Evolutionary conservation across 2,113 vertebrate species (phyloP).

Genomic region (Carlito syrichta): DNA sequence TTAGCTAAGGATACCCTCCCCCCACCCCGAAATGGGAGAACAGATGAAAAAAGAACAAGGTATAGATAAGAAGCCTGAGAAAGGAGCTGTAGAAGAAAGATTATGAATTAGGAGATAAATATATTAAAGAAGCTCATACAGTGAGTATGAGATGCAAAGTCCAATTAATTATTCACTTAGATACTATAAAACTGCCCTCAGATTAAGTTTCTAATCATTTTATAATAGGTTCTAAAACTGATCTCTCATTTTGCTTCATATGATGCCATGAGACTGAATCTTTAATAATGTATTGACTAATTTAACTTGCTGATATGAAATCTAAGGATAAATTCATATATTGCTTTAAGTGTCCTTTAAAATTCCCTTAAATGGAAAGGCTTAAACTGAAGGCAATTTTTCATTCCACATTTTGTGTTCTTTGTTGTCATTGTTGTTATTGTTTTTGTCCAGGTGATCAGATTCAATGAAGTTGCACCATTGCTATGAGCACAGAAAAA

Average conservation of each 20-base stretch:
- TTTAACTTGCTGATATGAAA: not conserved
- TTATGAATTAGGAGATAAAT: not conserved
- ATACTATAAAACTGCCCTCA: not conserved
- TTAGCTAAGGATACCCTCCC: not conserved
- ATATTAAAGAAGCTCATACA: not conserved
- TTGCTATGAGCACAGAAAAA: constrained; percentile 65
- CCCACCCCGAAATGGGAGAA: not conserved
- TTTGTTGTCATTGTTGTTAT: too few species aligned
- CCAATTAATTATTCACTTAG: not conserved
- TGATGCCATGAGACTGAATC: not conserved
- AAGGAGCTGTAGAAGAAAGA: not conserved
- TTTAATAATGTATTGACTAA: constrained; percentile 4
- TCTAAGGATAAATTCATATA: not conserved
- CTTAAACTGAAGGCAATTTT: not conserved
- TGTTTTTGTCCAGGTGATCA: constrained; percentile 18
- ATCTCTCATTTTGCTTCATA: not conserved
- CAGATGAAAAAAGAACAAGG: not conserved
- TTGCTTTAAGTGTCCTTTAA: not conserved
- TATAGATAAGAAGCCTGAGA: not conserved
- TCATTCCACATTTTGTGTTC: not conserved
- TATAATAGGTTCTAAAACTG: not conserved
- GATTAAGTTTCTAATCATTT: not conserved
- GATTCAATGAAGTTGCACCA: constrained; percentile 72
- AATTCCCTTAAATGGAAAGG: not conserved
- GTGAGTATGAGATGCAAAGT: not conserved